Conservation (phyloP, 2,797 vertebrate species). For the Carduelis carduelis region DNA sequence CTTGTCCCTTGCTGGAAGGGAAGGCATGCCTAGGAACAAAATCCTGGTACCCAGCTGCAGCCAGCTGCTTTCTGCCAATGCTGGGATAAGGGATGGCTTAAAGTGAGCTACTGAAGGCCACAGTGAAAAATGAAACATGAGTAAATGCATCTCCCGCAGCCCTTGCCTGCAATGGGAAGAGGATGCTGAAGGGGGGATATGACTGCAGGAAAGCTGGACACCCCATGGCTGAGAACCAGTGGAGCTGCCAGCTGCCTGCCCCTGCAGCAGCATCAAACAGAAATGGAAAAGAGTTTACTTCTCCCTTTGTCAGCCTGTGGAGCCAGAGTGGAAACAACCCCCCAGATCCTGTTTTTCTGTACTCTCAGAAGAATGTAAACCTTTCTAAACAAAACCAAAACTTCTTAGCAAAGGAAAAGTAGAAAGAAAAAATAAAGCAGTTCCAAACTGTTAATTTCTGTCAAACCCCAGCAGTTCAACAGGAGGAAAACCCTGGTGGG, state of each 20-base stretch:
- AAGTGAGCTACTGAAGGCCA: background rate
- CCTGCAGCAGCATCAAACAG: background rate
- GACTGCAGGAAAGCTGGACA: background rate
- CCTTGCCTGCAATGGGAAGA: background rate
- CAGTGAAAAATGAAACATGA: background rate
- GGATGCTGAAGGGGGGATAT: background rate
- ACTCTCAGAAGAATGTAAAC: slow-evolving; percentile 46
- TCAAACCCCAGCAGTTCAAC: background rate
- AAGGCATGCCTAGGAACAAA: background rate
- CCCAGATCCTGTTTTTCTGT: background rate
- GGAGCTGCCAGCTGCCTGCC: background rate
- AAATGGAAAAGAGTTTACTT: slow-evolving; percentile 9
- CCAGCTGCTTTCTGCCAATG: background rate
- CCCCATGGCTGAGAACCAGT: rapidly evolving
- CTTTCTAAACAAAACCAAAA: background rate
- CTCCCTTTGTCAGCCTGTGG: background rate
- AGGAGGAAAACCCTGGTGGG: background rate
- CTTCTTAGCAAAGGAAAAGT: background rate
- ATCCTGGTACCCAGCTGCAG: background rate
- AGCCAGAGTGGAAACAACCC: background rate
- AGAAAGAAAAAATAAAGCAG: background rate
- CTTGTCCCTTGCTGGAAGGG: background rate
- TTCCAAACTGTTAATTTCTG: background rate
- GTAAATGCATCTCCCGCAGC: rapidly evolving
- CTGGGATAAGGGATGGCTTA: background rate